Evolutionary conservation across 2,113 vertebrate species (phyloP).

Genomic region (Zosterops japonicus): DNA sequence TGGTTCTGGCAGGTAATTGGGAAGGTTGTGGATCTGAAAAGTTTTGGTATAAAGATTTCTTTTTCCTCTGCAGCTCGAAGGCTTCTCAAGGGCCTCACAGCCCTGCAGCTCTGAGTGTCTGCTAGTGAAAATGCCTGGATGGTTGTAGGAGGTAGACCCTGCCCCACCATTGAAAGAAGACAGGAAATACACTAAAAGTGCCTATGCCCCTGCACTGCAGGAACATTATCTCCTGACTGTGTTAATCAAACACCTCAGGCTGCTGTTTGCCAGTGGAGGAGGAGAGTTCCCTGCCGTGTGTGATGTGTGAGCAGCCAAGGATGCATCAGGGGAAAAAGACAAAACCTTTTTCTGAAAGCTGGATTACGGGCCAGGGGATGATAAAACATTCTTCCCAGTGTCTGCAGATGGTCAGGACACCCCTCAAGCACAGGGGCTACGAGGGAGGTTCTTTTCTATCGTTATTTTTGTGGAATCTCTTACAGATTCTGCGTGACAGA

Average conservation of each 20-base stretch:
- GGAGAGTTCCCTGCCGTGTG: neutral
- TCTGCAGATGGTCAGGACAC: neutral
- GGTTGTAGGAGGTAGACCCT: neutral
- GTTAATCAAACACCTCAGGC: neutral
- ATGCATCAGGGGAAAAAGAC: neutral
- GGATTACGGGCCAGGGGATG: neutral
- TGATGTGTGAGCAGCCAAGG: neutral
- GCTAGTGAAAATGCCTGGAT: neutral
- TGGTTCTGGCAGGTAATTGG: neutral
- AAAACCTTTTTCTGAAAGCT: neutral
- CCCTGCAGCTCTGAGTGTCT: neutral
- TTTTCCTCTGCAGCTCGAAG: neutral
- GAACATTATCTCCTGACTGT: neutral
- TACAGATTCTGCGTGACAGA: neutral
- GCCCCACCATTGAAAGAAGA: neutral
- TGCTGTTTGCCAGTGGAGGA: neutral
- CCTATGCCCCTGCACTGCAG: neutral
- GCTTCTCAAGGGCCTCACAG: neutral
- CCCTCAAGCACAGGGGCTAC: rapidly evolving
- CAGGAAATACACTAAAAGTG: neutral
- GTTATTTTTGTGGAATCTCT: neutral
- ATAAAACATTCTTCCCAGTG: neutral
- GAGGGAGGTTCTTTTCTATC: neutral
- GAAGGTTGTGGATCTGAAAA: neutral
- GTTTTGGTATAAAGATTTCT: neutral